These are phyloP conservation scores for Thrips palmi DNA, from an alignment of 1,140 invertebrate species.

Conservation along the genomic window DNA sequence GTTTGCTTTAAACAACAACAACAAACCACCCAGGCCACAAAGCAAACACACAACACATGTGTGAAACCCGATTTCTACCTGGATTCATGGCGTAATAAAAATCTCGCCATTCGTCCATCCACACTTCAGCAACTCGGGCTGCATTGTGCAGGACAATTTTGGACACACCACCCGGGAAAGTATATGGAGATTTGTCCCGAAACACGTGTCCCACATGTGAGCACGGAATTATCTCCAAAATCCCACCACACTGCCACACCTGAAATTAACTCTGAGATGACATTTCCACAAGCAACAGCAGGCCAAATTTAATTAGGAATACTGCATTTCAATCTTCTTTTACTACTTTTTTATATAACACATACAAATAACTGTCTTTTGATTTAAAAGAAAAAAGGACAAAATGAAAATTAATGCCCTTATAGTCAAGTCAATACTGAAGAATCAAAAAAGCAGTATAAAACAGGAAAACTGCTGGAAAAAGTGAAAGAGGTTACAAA, in stretches of 20 bases:
- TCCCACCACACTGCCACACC: conserved; percentile 96
- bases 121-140: conserved; percentile 88
- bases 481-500: conserved; percentile 1
- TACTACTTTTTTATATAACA: neutral
- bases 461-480: conserved; percentile 1
- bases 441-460: neutral
- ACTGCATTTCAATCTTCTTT: neutral
- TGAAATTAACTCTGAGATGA: too few species aligned
- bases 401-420: conserved; percentile 4
- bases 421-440: neutral
- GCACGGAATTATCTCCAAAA: conserved; percentile 87
- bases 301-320: conserved; percentile 18
- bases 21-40: neutral
- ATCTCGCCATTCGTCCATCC: conserved; percentile 97
- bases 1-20: too few species aligned
- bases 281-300: too few species aligned
- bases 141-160: conserved; percentile 95
- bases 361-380: neutral
- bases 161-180: conserved; percentile 95
- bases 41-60: neutral
- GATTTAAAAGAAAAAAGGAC: neutral
- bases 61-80: conserved; percentile 45
- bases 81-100: conserved; percentile 98
- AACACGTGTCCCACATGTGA: conserved; percentile 97
- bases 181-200: conserved; percentile 97